These are phyloP conservation scores for Psix sp. DNA, from an alignment of 1,140 invertebrate genomes.

Conservation along the genomic window DNA sequence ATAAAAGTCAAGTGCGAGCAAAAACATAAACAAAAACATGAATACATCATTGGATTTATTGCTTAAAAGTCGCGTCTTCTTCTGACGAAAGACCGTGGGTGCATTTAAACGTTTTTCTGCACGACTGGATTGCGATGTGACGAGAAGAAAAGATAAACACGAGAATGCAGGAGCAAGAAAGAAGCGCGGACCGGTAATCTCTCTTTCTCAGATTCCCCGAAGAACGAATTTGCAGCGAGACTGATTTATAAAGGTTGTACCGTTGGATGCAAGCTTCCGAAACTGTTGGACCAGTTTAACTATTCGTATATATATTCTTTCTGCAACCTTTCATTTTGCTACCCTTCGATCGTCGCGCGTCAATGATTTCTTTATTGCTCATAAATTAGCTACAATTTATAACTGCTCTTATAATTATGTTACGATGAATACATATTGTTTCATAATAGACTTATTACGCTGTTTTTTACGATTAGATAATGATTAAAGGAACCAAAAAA, in stretches of 20 bases:
- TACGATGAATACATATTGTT: conserved; percentile 11
- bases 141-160: conserved; percentile 42
- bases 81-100: conserved; percentile 61
- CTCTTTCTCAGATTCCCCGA: conserved; percentile 65
- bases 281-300: conserved; percentile 71
- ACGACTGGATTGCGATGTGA: conserved; percentile 59
- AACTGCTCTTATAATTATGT: conserved; percentile 16
- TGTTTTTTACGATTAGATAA: too few relatives aligned
- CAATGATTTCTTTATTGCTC: conserved; percentile 43
- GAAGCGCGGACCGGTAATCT: conserved; percentile 14
- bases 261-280: conserved; percentile 62
- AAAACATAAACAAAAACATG: conserved; percentile 4
- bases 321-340: background rate
- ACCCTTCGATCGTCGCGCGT: conserved; percentile 25
- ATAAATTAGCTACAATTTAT: conserved; percentile 28
- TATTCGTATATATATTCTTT: conserved; percentile 64
- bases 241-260: conserved; percentile 67
- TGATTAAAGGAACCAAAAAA: too few relatives aligned
- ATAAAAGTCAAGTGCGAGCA: background rate
- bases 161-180: conserved; percentile 28
- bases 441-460: too few relatives aligned
- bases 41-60: conserved; percentile 10
- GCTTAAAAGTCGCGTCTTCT: conserved; percentile 43
- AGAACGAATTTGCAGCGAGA: conserved; percentile 63
- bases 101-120: conserved; percentile 67